Conservation (phyloP, 2,113 vertebrate genomes). For the Astatoreochromis straeleni region DNA sequence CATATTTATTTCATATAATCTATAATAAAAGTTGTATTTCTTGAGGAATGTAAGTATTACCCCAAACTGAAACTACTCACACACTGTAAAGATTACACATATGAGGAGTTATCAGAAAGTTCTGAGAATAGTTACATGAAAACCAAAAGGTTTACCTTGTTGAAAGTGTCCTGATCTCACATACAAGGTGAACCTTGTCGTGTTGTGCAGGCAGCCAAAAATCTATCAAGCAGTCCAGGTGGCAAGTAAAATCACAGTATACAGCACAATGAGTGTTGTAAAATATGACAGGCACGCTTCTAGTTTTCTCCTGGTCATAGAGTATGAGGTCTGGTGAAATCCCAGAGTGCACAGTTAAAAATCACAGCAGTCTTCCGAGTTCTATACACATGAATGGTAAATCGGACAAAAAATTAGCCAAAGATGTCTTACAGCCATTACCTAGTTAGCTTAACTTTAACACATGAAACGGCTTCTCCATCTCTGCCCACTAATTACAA, state of each 20-base stretch:
- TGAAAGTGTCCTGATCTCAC: background rate
- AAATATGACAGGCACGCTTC: background rate
- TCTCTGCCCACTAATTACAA: background rate
- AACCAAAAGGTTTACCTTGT: background rate
- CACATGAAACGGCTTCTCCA: background rate
- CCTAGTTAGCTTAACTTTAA: background rate
- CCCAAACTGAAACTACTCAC: background rate
- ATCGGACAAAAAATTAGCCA: background rate
- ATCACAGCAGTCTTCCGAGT: background rate
- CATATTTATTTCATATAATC: background rate
- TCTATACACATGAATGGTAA: background rate
- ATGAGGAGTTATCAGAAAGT: background rate
- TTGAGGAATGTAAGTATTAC: background rate
- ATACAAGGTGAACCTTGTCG: background rate
- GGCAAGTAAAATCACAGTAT: background rate
- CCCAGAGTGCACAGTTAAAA: background rate
- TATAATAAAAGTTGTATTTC: background rate
- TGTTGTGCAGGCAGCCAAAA: background rate
- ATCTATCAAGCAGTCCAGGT: background rate
- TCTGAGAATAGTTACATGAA: background rate
- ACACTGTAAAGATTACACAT: background rate
- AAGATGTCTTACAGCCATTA: background rate
- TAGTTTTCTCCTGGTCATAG: background rate
- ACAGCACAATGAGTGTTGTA: background rate
- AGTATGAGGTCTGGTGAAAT: background rate